Evolutionary conservation across 2,888 invertebrate species (phyloP).

Genomic region (Sclerodermus sp.): DNA sequence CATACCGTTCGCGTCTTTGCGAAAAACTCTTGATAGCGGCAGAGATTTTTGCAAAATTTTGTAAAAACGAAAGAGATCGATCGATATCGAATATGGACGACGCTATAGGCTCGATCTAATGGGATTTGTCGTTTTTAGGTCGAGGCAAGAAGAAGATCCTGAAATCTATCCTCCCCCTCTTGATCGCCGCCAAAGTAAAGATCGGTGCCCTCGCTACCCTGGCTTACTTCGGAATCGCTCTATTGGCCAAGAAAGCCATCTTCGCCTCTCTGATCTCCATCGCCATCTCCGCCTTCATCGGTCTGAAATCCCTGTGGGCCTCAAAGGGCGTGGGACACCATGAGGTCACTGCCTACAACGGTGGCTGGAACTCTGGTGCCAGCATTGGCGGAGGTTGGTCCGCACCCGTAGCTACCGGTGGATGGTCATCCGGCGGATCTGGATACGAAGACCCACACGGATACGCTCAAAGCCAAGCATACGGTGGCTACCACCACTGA

Average conservation of each 20-base stretch:
- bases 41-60: background rate
- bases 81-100: too few species aligned
- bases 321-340: conserved; percentile 38
- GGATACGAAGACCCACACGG: conserved; percentile 41
- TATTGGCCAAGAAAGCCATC: conserved; percentile 69
- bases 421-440: conserved; percentile 30
- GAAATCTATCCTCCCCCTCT: conserved; percentile 62
- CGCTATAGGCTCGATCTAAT: too few species aligned
- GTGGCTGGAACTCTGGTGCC: conserved; percentile 30
- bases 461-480: conserved; percentile 46
- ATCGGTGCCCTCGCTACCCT: conserved; percentile 61
- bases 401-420: conserved; percentile 14
- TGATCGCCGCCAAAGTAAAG: conserved; percentile 65
- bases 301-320: conserved; percentile 49
- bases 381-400: conserved; percentile 34
- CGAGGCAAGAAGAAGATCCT: conserved; percentile 65
- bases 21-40: too few species aligned
- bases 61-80: background rate
- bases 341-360: conserved; percentile 49
- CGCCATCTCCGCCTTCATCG: conserved; percentile 62
- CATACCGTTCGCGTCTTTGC: too few species aligned
- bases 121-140: conserved; percentile 42
- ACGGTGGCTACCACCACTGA: conserved; percentile 48
- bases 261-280: conserved; percentile 64
- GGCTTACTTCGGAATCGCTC: conserved; percentile 62